A percentile compares a stretch with the other conserved stretches of the same genome.
phyloP scores from a whole-genome alignment of 2,888 invertebrate species.

The Chymomyza amoena region DNA sequence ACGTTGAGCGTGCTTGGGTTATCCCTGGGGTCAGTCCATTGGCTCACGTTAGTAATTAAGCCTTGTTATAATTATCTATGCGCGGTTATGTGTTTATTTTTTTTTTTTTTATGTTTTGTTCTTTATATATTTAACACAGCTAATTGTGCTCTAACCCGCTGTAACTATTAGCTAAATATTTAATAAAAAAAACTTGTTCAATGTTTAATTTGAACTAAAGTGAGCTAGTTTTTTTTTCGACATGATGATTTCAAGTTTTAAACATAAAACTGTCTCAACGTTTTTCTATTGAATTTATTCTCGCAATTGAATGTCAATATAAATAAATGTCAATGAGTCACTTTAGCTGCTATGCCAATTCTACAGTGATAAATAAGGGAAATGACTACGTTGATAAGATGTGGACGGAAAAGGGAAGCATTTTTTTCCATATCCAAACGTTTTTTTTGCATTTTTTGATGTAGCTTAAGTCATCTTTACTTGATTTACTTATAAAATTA shows the following conservation, averaged over 20 bases:
- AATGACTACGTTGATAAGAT: too few species aligned
- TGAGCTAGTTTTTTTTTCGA: conserved; percentile 15
- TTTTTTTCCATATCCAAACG: too few species aligned
- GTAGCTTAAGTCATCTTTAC: too few species aligned
- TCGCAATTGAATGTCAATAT: conserved; percentile 3
- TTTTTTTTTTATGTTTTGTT: neutral
- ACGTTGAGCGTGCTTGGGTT: conserved; percentile 26
- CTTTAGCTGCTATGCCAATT: too few species aligned
- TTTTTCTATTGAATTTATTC: neutral
- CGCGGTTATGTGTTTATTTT: neutral
- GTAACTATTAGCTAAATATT: conserved; percentile 23
- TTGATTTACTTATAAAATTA: too few species aligned
- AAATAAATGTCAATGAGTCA: neutral
- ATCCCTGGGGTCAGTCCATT: conserved; percentile 37
- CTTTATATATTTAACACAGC: conserved; percentile 5
- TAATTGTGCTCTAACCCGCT: conserved; percentile 29
- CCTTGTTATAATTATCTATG: conserved; percentile 20
- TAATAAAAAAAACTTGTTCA: conserved; percentile 56
- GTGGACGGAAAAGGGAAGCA: too few species aligned
- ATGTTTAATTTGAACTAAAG: conserved; percentile 36
- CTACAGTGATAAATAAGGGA: too few species aligned
- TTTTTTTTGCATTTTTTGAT: too few species aligned
- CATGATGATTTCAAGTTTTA: neutral
- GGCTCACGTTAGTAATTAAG: conserved; percentile 51
- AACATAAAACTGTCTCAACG: neutral